These are phyloP conservation scores for Metridium senile DNA, from an alignment of 92 coral and sea anemone genomes.

Conservation along the genomic window DNA sequence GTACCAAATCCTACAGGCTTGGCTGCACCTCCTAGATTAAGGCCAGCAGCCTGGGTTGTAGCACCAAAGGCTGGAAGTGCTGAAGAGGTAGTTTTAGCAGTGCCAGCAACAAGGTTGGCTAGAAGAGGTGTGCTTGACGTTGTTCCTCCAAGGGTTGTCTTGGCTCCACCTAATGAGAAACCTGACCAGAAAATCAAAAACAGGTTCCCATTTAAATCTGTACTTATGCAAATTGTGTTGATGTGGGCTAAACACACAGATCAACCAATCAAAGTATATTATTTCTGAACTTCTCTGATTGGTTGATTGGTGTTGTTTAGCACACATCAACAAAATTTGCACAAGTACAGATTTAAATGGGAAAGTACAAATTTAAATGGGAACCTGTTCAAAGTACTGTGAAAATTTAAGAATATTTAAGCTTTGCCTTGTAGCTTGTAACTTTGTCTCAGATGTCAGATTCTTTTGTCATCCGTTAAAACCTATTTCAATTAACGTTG, in stretches of 20 bases:
- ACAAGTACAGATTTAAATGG: too few relatives aligned
- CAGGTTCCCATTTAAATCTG: neutral
- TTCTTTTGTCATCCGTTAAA: neutral
- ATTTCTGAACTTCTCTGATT: too few relatives aligned
- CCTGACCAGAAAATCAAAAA: neutral
- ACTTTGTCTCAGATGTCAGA: neutral
- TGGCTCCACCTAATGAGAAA: conserved; percentile 12
- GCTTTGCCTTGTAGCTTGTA: neutral
- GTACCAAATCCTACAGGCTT: too few relatives aligned
- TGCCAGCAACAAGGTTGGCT: conserved; percentile 8
- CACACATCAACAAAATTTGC: too few relatives aligned
- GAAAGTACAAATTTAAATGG: too few relatives aligned
- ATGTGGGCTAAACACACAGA: too few relatives aligned
- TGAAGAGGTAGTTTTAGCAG: conserved; percentile 23
- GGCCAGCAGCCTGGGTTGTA: too few relatives aligned
- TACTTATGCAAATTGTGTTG: neutral
- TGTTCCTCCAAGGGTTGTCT: conserved; percentile 19
- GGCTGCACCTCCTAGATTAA: too few relatives aligned
- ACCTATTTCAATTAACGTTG: too few relatives aligned
- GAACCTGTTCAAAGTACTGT: too few relatives aligned
- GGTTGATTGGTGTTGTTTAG: too few relatives aligned
- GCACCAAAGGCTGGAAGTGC: neutral
- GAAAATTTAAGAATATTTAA: neutral
- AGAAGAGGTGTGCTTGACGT: conserved; percentile 11
- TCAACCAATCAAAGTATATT: too few relatives aligned